These are phyloP conservation scores for Heliconius melpomene DNA, from an alignment of 1,140 invertebrate species.

Conservation along the genomic window DNA sequence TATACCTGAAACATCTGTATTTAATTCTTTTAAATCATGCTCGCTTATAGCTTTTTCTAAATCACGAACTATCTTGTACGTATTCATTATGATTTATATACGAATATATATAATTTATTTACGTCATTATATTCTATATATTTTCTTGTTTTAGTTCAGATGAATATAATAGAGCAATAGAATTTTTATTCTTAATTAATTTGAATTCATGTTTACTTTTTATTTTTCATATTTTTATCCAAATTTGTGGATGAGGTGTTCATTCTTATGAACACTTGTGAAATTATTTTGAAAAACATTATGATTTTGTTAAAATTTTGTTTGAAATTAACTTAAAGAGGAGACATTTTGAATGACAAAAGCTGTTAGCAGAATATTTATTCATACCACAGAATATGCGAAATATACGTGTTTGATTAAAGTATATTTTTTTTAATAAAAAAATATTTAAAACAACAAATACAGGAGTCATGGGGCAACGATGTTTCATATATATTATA, in stretches of 20 bases:
- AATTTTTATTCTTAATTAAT: not conserved
- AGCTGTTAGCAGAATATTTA: not conserved
- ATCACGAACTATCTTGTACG: not conserved
- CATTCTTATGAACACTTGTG: slow-evolving; percentile 1
- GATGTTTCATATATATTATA: too few relatives aligned
- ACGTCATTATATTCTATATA: not conserved
- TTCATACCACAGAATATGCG: not conserved
- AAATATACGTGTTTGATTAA: not conserved
- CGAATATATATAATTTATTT: not conserved
- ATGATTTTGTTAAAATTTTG: not conserved
- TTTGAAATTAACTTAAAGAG: not conserved
- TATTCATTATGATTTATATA: not conserved
- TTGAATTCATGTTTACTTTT: not conserved
- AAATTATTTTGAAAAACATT: slow-evolving; percentile 7
- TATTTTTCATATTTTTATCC: not conserved
- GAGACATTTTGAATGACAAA: not conserved
- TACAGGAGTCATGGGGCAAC: too few relatives aligned
- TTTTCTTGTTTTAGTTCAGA: not conserved
- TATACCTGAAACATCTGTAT: not conserved
- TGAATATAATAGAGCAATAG: not conserved
- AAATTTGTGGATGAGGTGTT: not conserved
- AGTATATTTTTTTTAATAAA: not conserved
- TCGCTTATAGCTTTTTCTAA: not conserved
- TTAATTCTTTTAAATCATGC: slow-evolving; percentile 4
- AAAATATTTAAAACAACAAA: too few relatives aligned